Evolutionary conservation across 1,140 invertebrate genomes (phyloP), one percentile per base, ranked within the genome.

Genomic region (Protaetia brevitarsis): DNA sequence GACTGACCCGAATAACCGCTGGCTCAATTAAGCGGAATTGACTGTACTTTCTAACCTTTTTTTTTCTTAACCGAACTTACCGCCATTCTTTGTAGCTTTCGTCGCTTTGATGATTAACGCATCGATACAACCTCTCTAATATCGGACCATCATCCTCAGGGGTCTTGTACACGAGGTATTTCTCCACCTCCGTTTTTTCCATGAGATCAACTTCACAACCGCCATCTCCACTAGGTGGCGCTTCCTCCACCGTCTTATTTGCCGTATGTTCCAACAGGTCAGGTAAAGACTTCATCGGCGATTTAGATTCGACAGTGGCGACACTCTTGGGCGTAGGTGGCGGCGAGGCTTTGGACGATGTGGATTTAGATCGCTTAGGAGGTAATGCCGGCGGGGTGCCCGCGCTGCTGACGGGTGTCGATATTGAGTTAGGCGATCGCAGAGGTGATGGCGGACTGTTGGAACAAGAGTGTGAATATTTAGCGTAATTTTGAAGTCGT

Each of bases 31-130:
- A n/a, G n/a, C n/a, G n/a, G n/a, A n/a, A n/a, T n/a, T n/a, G n/a
- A n/a, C n/a, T n/a, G n/a, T n/a, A n/a, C n/a, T n/a, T n/a, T n/a
- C n/a, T n/a, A n/a, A n/a, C n/a, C n/a, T n/a, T n/a, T n/a, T n/a
- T n/a, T n/a, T 37, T 37, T 3, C 34, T 3, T 4, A 37, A 37
- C 0, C 21, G n/a, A 23, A 66, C 69, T 72, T 70, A 77, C 75
- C 75, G 69, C 89, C 89, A 83, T 92, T 90, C 85, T 93, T 95
- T 74, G 89, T 91, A 61, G 91, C 91, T 80, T 94, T 93, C 57
- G 95, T 96, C 16, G 96, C 96, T 76, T 95, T 91, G 64, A 97
- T 92, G 65, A 98, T 88, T 23, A 98, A 85, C 1, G 94, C 94
- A 79, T 97, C 94, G 0, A 94, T 87, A 70, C 91, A 86, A 30